Conservation (phyloP, 2,797 vertebrate species). For the Myotis vivesi region DNA sequence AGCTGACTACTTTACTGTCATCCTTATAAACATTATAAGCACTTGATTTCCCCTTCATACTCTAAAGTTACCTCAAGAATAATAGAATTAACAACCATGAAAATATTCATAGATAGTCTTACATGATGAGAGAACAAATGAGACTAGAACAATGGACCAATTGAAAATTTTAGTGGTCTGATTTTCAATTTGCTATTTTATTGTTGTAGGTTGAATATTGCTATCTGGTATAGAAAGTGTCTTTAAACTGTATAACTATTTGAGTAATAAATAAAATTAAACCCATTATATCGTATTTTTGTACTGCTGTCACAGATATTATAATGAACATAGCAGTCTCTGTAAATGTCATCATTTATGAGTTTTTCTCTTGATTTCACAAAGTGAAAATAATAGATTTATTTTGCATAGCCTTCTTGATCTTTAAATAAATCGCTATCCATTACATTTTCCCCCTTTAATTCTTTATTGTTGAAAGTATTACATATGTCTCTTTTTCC, state of each 20-base stretch:
- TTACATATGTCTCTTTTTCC: no score
- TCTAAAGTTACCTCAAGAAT: slow-evolving; percentile 30
- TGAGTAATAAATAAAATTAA: not conserved
- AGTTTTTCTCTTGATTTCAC: not conserved
- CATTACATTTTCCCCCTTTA: not conserved
- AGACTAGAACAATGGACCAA: not conserved
- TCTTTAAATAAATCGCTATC: not conserved
- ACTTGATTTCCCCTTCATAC: slow-evolving; percentile 25
- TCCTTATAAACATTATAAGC: not conserved
- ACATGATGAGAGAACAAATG: slow-evolving; percentile 3
- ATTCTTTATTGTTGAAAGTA: no score
- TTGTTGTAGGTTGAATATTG: not conserved
- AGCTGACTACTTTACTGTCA: not conserved
- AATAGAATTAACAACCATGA: slow-evolving; percentile 29
- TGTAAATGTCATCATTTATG: not conserved
- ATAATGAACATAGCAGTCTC: not conserved
- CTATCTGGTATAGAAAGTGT: not conserved
- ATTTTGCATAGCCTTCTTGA: not conserved
- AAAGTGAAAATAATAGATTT: not conserved
- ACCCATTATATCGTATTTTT: not conserved
- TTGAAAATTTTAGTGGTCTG: not conserved
- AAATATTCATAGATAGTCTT: not conserved
- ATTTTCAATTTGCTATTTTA: not conserved
- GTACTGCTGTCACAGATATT: not conserved
- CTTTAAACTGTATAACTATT: not conserved